Percentiles rank a stretch among this genome's conserved stretches.
phyloP scores from a whole-genome alignment of 2,113 vertebrate genomes.

The Smithornis capensis region DNA sequence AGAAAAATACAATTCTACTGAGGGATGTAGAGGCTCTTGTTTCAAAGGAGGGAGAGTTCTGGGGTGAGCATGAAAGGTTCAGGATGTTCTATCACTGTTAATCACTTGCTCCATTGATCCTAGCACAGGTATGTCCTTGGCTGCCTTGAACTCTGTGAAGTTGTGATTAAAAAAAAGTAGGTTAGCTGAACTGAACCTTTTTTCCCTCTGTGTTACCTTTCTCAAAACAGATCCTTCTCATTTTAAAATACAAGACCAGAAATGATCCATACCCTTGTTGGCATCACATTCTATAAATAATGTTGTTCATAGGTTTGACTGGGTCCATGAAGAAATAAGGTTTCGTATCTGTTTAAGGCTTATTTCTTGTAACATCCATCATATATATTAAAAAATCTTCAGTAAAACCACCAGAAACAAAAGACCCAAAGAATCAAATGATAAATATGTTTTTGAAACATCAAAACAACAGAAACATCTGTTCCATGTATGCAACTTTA shows the following conservation, averaged over 20 bases:
- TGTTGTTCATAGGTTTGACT: background rate
- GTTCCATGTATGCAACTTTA: background rate
- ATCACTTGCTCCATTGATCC: conserved; percentile 34
- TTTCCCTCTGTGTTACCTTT: background rate
- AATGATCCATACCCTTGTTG: background rate
- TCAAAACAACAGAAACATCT: background rate
- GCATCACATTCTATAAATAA: background rate
- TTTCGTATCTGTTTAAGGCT: background rate
- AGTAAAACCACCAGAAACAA: background rate
- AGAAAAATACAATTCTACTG: background rate
- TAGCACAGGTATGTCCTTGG: background rate
- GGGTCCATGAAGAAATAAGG: background rate
- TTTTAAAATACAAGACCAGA: background rate
- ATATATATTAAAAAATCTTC: background rate
- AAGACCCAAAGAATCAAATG: background rate
- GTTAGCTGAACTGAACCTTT: background rate
- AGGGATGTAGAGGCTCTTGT: background rate
- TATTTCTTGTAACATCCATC: background rate
- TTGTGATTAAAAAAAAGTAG: background rate
- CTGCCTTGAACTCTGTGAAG: conserved; percentile 4
- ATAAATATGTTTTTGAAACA: background rate
- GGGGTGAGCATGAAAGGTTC: background rate
- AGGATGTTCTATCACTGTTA: background rate
- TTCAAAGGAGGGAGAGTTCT: conserved; percentile 28
- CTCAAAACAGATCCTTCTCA: background rate